Base-by-base conservation (phyloP, 1,140 invertebrate species). In the Heliconius melpomene region DNA sequence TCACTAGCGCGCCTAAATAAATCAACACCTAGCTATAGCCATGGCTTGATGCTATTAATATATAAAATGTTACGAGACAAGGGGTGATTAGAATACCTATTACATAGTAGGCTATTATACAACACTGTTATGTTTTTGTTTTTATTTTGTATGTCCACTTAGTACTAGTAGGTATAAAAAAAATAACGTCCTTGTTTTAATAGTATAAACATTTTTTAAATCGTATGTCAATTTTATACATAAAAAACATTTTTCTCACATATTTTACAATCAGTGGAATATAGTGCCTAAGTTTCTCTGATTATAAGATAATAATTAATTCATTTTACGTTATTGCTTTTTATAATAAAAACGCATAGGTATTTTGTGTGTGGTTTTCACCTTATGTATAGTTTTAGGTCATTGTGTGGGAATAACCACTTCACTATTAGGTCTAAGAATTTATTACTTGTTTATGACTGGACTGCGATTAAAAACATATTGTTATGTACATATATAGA, bases 41-140 rank as follows among this genome's bases (percentile, higher is more conserved):
- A 60, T 26, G 46, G 18, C 26, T 74, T 80, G 52, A 77, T 13
- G 29, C 26, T 82, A 79, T 82, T 66, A 82, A 79, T 82, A 82
- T 38, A 52, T 76, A 26, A 79, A 74, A 75, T 60, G 72, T 78
- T 75, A 11, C 23, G 60, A 66, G 60, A 11, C 23, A 26, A 66
- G 60, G 60, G 60, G 60, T 66, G 60, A 66, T 66, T 26, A 26
- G 23, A 29, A 29, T 16, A 16, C 13, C 40, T 46, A 29, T 66
- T 66, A 66, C 13, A 29, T 29, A 66, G 7, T 16, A 66, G 3
- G 7, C 6, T 29, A 66, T 13, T 29, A 11, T 16, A 29, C n/a
- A 66, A 66, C n/a, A 60, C n/a, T 11, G 60, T 66, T 11, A 29
- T 26, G 18, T 13, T 66, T 18, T 29, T 66, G 23, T 66, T 29